A percentile compares a stretch with the other conserved stretches of the same genome.
Conservation (phyloP, 2,797 vertebrate species). For the Setipinna tenuifilis region DNA sequence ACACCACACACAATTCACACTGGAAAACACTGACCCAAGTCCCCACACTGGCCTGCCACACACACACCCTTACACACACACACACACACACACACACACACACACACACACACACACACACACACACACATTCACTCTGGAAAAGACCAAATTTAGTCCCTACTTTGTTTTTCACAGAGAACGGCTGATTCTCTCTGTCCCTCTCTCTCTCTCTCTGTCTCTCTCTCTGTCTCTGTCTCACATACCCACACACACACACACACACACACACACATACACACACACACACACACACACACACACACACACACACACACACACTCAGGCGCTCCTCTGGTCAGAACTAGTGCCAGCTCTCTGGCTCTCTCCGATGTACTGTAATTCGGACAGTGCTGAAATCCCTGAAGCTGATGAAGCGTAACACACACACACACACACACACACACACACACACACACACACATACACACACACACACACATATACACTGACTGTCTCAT, state of each 20-base stretch:
- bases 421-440: conserved; percentile 35
- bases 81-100: not conserved
- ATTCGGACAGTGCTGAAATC: conserved; percentile 37
- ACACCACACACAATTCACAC: too few species aligned
- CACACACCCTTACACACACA: conserved; percentile 16
- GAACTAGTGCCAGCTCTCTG: conserved; percentile 22
- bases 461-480: conserved; percentile 14
- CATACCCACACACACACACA: conserved; percentile 10
- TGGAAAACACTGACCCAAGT: too few species aligned
- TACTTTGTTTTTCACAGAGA: conserved; percentile 29
- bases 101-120: not conserved
- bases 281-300: conserved; percentile 13
- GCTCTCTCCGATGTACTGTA: conserved; percentile 15
- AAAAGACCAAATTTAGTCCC: conserved; percentile 7
- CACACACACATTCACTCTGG: not conserved
- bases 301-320: conserved; percentile 4
- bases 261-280: conserved; percentile 14
- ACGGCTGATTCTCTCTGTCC: conserved; percentile 21
- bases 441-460: conserved; percentile 15
- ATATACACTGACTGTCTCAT: not conserved
- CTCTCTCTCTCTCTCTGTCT: not conserved
- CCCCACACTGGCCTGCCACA: too few species aligned
- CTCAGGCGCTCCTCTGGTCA: conserved; percentile 31
- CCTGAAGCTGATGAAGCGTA: conserved; percentile 33
- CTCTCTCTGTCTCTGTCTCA: conserved; percentile 26